Evolutionary conservation across 2,888 invertebrate species (phyloP), one percentile per base, ranked within the genome.

Genomic region (Macroteleia sp.): DNA sequence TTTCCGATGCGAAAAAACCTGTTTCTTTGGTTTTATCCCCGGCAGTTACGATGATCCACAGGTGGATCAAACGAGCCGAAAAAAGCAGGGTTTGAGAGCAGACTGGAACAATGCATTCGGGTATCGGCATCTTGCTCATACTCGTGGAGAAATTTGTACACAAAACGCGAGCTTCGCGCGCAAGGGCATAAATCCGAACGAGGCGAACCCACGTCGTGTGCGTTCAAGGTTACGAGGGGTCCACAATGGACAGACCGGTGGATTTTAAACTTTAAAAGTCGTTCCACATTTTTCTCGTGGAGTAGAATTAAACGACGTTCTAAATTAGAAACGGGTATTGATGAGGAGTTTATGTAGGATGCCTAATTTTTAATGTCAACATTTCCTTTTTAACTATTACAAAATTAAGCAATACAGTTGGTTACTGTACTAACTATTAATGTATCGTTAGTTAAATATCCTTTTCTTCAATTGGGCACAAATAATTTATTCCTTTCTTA

Each of bases 31-130:
- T 52, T 59, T 66, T 77, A 77, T 70, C 66, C 77, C 42, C 61
- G 71, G 70, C 61, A 64, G 66, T 59, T 69, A 79, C 46, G 76
- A 76, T 76, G 79, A 76, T 76, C 79, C 50, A 71, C 79, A 73
- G 69, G 73, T 79, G 79, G 73, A 70, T 77, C 77, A 79, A 77
- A 79, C 69, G 77, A 70, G 79, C 77, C 73, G 79, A 77, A 79
- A 79, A 79, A 76, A 34, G 46, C 32, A 61, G 44, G 70, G 48
- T 56, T 62, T 66, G 59, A 28, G 54, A 66, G 59, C 46, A 10
- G 57, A 41, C 66, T 50, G 71, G 67, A 71, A 77, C 71, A 71
- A 77, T 77, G 67, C 61, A 42, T 59, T 67, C 16, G 41, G 41
- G 14, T 56, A 44, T 34, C 52, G 64, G 8, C 6, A 42, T 66